Percentiles rank a stretch among this genome's conserved stretches.
Conservation (phyloP, 2,888 invertebrate species). For the Blera fallax region DNA sequence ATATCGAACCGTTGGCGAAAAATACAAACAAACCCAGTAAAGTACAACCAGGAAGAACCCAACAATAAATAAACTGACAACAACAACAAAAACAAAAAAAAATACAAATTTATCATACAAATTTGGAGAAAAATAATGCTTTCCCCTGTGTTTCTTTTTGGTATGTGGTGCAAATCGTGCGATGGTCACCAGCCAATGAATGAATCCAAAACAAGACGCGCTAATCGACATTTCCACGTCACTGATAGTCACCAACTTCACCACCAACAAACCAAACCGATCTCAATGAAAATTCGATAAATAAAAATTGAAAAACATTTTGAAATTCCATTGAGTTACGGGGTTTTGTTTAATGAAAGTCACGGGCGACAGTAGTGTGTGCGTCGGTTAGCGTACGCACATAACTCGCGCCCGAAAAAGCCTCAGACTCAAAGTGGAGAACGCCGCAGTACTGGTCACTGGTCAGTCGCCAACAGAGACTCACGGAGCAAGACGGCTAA, state of each 20-base stretch:
- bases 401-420: slow-evolving; percentile 19
- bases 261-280: slow-evolving; percentile 1
- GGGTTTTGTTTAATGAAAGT: slow-evolving; percentile 52
- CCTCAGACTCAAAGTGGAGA: slow-evolving; percentile 16
- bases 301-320: slow-evolving; percentile 16
- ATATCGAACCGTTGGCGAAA: slow-evolving; percentile 9
- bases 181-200: slow-evolving; percentile 29
- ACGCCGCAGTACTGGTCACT: not conserved
- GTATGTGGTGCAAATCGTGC: slow-evolving; percentile 61
- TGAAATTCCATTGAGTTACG: slow-evolving; percentile 56
- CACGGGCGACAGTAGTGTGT: slow-evolving; percentile 32
- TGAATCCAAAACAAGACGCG: slow-evolving; percentile 38
- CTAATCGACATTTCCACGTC: slow-evolving; percentile 48
- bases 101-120: not conserved
- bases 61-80: not conserved
- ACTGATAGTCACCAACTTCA: slow-evolving; percentile 3
- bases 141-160: slow-evolving; percentile 26
- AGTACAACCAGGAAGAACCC: slow-evolving; percentile 28
- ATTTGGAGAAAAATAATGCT: slow-evolving; percentile 24
- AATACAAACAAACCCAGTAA: slow-evolving; percentile 2
- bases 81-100: not conserved
- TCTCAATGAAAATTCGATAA: slow-evolving; percentile 24
- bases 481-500: not conserved
- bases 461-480: not conserved
- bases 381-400: slow-evolving; percentile 29